These are phyloP conservation scores for Psittacula echo DNA, from an alignment of 2,797 vertebrate genomes.

Conservation along the genomic window DNA sequence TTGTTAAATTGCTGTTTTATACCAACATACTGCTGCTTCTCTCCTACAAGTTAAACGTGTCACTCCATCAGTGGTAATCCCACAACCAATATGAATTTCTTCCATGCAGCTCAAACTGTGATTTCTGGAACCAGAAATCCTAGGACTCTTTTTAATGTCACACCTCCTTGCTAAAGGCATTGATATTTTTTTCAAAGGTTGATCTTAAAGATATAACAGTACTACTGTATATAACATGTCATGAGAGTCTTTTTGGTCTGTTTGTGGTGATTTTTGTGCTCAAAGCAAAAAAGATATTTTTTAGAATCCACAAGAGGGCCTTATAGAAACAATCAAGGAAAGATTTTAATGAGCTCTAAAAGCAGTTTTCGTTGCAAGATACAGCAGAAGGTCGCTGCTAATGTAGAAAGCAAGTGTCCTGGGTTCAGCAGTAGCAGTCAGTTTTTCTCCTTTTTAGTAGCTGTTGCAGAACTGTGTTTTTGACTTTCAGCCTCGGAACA, in stretches of 20 bases:
- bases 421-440: too few species aligned
- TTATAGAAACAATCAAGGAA: neutral
- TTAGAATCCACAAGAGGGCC: neutral
- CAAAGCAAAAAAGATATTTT: neutral
- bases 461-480: too few species aligned
- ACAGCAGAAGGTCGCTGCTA: neutral
- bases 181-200: neutral
- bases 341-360: neutral
- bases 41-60: too few species aligned
- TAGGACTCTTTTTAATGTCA: neutral
- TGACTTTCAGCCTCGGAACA: too few species aligned
- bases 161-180: neutral
- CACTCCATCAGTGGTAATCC: too few species aligned
- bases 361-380: neutral
- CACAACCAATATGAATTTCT: neutral
- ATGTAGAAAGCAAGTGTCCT: rapidly evolving
- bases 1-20: too few species aligned
- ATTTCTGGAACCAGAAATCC: neutral
- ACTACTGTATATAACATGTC: neutral
- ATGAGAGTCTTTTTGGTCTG: neutral
- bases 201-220: neutral
- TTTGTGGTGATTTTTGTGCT: neutral
- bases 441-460: too few species aligned
- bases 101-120: neutral
- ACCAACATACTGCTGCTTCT: too few species aligned